These are phyloP conservation scores for Athalia cordata DNA, from an alignment of 2,888 invertebrate genomes.

Conservation along the genomic window DNA sequence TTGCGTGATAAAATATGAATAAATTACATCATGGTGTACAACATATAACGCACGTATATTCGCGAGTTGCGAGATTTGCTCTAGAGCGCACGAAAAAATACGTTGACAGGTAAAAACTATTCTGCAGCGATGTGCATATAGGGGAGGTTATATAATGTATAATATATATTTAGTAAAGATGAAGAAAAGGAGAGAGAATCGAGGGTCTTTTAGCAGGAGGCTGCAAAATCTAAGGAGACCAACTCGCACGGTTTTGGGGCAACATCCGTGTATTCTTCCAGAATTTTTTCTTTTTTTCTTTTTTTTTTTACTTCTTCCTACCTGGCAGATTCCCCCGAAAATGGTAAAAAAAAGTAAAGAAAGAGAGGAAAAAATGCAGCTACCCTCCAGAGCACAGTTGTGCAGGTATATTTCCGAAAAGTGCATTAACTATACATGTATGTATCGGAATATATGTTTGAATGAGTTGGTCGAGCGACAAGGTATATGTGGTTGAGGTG, in stretches of 20 bases:
- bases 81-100: neutral
- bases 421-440: constrained; percentile 33
- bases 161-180: neutral
- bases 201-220: neutral
- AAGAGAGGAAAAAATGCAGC: constrained; percentile 1
- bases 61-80: neutral
- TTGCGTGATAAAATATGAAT: neutral
- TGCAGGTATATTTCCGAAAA: constrained; percentile 42
- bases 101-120: constrained; percentile 27
- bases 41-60: neutral
- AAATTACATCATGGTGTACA: neutral
- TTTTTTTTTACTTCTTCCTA: constrained; percentile 47
- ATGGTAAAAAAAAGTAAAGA: constrained; percentile 63
- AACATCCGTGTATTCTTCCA: constrained; percentile 56
- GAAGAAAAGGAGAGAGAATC: neutral
- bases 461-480: neutral
- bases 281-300: constrained; percentile 51
- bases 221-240: no score
- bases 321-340: constrained; percentile 70
- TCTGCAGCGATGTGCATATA: neutral
- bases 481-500: neutral
- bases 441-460: neutral
- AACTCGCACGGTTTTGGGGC: constrained; percentile 47
- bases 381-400: neutral
- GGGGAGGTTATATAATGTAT: neutral